A percentile compares a stretch with the other conserved stretches of the same genome.
phyloP scores from a whole-genome alignment of 1,140 invertebrate species.

The Heliconius himera region DNA sequence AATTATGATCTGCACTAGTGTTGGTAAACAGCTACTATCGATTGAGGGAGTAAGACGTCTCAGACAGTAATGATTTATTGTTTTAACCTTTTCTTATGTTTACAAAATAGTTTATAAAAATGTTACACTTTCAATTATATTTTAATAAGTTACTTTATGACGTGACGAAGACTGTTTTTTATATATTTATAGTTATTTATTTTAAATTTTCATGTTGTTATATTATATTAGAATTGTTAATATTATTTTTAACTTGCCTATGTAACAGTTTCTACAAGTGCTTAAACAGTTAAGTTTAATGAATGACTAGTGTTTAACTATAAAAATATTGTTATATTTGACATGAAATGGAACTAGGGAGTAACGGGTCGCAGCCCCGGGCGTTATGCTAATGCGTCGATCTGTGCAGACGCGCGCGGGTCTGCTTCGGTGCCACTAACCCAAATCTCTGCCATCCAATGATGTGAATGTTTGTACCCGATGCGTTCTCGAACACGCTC shows the following conservation, averaged over 20 bases:
- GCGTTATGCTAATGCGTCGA: constrained; percentile 69
- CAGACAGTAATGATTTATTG: background rate
- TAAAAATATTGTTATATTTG: constrained; percentile 13
- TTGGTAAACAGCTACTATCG: background rate
- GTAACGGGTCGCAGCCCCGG: constrained; percentile 66
- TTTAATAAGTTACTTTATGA: background rate
- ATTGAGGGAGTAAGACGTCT: background rate
- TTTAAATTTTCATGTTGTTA: background rate
- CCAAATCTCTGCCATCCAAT: constrained; percentile 67
- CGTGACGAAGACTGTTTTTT: background rate
- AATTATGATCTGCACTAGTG: constrained; percentile 22
- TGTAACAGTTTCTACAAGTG: background rate
- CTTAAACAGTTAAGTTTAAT: background rate
- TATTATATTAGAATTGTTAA: no score
- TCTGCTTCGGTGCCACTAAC: constrained; percentile 69
- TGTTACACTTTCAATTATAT: background rate
- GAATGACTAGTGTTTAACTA: background rate
- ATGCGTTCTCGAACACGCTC: constrained; percentile 69
- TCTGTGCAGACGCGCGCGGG: constrained; percentile 50
- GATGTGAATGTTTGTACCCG: constrained; percentile 70
- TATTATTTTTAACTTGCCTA: no score
- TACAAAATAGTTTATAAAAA: background rate
- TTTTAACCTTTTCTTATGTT: background rate
- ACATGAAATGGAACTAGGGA: constrained; percentile 60
- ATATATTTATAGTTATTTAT: background rate